Conservation (phyloP, 2,888 invertebrate species). For the Chrysodeixis includens region DNA sequence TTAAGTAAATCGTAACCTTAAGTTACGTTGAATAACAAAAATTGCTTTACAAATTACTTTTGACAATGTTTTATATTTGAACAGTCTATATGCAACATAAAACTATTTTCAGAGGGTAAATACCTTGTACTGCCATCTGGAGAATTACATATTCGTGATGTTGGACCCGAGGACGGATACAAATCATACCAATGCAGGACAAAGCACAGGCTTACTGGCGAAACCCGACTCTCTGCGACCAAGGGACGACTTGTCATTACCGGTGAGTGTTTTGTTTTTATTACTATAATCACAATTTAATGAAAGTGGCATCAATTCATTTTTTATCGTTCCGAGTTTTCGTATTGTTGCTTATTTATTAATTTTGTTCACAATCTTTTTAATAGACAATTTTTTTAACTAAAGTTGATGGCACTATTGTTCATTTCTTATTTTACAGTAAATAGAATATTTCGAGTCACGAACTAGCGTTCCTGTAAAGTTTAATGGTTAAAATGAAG, state of each 20-base stretch:
- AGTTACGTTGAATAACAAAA: slow-evolving; percentile 68
- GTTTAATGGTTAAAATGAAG: too few relatives aligned
- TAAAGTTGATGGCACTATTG: slow-evolving; percentile 64
- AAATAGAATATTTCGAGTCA: slow-evolving; percentile 7
- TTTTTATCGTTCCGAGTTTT: slow-evolving; percentile 11
- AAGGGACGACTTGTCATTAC: slow-evolving; percentile 98
- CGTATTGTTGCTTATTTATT: slow-evolving; percentile 9
- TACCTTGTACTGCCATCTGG: slow-evolving; percentile 98
- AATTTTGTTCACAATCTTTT: not conserved
- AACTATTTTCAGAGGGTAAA: slow-evolving; percentile 93
- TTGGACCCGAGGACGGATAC: slow-evolving; percentile 97
- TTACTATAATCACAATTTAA: slow-evolving; percentile 20
- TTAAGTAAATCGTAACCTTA: slow-evolving; percentile 85
- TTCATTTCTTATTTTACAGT: slow-evolving; percentile 25
- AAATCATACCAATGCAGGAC: slow-evolving; percentile 98
- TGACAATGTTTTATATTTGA: slow-evolving; percentile 7
- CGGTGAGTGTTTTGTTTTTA: slow-evolving; percentile 90
- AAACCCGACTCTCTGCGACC: slow-evolving; percentile 97
- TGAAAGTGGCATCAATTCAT: slow-evolving; percentile 57
- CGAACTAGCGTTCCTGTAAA: not conserved
- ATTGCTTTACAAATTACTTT: slow-evolving; percentile 27
- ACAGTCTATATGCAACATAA: slow-evolving; percentile 41
- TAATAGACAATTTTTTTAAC: slow-evolving; percentile 4
- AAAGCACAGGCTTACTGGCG: slow-evolving; percentile 97
- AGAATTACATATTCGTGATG: slow-evolving; percentile 98